phyloP scores from a whole-genome alignment of 2,797 vertebrate genomes.

The Lepilemur septentrionalis region DNA sequence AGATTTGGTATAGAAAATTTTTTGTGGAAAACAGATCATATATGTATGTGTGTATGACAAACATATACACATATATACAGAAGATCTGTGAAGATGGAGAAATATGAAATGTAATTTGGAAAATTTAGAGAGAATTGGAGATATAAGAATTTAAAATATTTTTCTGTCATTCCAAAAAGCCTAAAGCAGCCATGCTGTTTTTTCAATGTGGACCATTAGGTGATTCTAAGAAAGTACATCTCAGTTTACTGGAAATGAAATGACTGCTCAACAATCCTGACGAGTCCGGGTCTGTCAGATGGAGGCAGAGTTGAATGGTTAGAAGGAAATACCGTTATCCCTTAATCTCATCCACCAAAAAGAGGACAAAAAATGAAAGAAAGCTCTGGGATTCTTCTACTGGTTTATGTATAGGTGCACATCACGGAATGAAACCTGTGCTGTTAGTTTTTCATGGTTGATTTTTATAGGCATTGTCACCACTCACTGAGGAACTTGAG shows the following conservation, averaged over 20 bases:
- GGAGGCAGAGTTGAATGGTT: background rate
- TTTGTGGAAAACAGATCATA: conserved; percentile 18
- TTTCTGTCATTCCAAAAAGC: background rate
- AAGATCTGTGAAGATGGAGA: background rate
- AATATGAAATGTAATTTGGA: background rate
- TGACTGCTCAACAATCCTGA: background rate
- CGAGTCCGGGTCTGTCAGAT: background rate
- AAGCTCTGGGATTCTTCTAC: background rate
- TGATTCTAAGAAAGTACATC: background rate
- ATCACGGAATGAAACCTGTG: background rate
- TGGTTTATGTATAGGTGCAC: background rate
- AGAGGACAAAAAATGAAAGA: background rate
- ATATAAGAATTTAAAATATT: background rate
- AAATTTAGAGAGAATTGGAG: background rate
- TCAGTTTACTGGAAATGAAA: background rate
- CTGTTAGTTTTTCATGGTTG: background rate
- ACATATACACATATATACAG: background rate
- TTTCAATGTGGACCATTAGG: background rate
- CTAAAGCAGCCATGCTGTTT: background rate
- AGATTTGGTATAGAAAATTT: background rate
- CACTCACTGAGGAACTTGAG: background rate
- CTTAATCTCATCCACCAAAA: background rate
- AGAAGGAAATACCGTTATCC: background rate
- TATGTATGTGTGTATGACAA: background rate
- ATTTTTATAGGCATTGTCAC: background rate